Base-by-base conservation (phyloP, 2,888 invertebrate genomes). In the Hyposoter dolosus region DNA sequence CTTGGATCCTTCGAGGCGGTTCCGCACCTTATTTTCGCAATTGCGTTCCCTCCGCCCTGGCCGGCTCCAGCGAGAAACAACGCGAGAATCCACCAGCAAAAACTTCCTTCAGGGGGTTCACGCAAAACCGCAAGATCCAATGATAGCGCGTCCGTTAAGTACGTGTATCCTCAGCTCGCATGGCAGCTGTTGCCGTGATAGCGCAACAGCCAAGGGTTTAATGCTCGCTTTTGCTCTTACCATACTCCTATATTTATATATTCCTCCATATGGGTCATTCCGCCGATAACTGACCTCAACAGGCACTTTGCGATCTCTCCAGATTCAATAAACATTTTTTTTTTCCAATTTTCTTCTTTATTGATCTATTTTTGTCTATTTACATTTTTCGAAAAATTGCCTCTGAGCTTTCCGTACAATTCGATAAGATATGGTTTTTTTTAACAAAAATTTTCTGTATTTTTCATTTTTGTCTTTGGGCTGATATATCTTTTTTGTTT, bases 161-260 rank as follows among this genome's bases (percentile, higher is more conserved):
- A 89, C 40, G 43, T 92, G 93, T 91, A 91, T 65, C 90, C 79
- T 76, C 85, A 89, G 88, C 89, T 91, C 93, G 93, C 92, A 90
- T 92, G 90, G 92, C 94, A 94, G 93, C 94, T 94, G 94, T 93
- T 93, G 91, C 91, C 89, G 90, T 91, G 93, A 93, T 93, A 93
- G 91, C 90, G 63, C 84, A 74, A 80, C 56, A 65, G 74, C 71
- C 66, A 85, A 87, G 87, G 77, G 81, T 89, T 89, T 89, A 87
- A 89, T 88, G 88, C 84, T 89, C 82, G 81, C 83, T 86, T 80
- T 80, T 69, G 66, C 69, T 66, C 56, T 84, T 81, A 76, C 43
- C 65, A n/a, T 50, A 17, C 35, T 4, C 9, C 10, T 12, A 40
- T 50, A 50, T 50, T 63, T n/a, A 63, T 66, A 43, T 53, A 56